Evolutionary conservation across 2,888 invertebrate genomes (phyloP).

Genomic region (Mesochorus sp.): DNA sequence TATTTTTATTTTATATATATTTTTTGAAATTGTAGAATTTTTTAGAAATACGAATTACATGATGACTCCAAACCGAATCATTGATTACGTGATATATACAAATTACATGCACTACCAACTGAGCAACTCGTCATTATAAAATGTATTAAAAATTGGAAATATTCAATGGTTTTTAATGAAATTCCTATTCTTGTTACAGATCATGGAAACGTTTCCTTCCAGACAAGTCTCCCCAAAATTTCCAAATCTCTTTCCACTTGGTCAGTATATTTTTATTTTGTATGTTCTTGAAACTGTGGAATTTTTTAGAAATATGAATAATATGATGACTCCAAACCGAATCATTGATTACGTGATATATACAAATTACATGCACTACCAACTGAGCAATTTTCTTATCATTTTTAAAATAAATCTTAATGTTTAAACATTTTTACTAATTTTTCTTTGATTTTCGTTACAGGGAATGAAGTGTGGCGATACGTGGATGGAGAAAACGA

Average conservation of each 20-base stretch:
- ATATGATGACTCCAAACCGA: slow-evolving; percentile 49
- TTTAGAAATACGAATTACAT: no score
- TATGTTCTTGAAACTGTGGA: slow-evolving; percentile 8
- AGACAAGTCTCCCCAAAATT: no score
- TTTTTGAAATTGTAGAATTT: slow-evolving; percentile 28
- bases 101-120: slow-evolving; percentile 59
- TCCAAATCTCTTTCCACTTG: no score
- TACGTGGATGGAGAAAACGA: no score
- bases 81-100: slow-evolving; percentile 41
- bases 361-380: slow-evolving; percentile 57
- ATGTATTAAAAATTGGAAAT: not conserved
- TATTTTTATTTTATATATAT: not conserved
- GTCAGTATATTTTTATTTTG: not conserved
- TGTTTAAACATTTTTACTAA: not conserved
- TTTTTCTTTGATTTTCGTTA: not conserved
- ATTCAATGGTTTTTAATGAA: not conserved
- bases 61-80: slow-evolving; percentile 50
- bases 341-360: slow-evolving; percentile 43
- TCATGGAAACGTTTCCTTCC: no score
- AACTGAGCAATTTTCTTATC: slow-evolving; percentile 45
- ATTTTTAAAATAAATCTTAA: no score
- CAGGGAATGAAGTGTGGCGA: slow-evolving; percentile 16
- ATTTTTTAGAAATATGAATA: no score
- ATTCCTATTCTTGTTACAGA: slow-evolving; percentile 19
- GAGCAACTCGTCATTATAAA: not conserved